Evolutionary conservation across 1,140 invertebrate genomes (phyloP), one percentile per base, ranked within the genome.

Genomic region (Caenorhabditis brenneri): DNA sequence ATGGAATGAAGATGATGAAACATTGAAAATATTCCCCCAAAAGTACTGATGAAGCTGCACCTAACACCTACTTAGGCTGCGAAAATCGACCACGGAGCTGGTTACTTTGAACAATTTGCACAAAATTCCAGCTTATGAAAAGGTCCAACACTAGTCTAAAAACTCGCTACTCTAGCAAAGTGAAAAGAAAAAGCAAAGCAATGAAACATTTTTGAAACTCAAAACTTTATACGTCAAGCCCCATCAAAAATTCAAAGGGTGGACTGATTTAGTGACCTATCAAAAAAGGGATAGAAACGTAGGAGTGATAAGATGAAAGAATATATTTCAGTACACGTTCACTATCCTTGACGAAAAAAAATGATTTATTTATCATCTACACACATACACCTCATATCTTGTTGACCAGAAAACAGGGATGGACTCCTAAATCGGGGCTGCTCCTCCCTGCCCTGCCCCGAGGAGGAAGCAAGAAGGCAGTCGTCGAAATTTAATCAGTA

Each of bases 401-500:
- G 65, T 42, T 33, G 33, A 74, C 36, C 58, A 65, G 29, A 65
- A 65, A 65, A 65, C 58, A 65, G 15, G 19, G 3, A 16, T 5
- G 9, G 22, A 12, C 58, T 33, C 22, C 53, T 55, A 55, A 55
- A 55, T 65, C 29, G 31, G 58, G 3, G 31, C 4, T 7, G 5
- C 53, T 29, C 24, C 9, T 51, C 15, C 49, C 16, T 51, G 53
- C n/a, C n/a, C n/a, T 58, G 27, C n/a, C 27, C 27, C 53, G 27
- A 58, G 53, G 24, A 58, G 58, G 58, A 65, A 65, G 31, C 29
- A 36, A 4, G 2, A 2, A 4, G 19, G 12, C 10, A 15, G n/a
- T n/a, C 10, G 58, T 65, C 31, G 58, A 65, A 74, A 74, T 42
- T 24, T 74, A 74, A 74, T 74, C 65, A 39, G 65, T 46, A n/a